Evolutionary conservation across 2,888 invertebrate species (phyloP).

Genomic region (Drepana falcataria): DNA sequence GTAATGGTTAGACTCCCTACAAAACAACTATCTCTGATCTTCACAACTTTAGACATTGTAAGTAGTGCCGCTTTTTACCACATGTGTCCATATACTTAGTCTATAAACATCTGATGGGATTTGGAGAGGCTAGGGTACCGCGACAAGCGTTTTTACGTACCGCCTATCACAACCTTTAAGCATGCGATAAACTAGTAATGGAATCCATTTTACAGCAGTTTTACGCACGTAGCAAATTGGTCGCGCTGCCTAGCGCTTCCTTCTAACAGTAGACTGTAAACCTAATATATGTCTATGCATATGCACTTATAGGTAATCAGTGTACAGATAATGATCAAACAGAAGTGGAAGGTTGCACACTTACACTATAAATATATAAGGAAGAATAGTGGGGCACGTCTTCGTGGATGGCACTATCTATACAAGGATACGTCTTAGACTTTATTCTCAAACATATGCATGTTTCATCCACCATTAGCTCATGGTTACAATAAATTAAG

Average conservation of each 20-base stretch:
- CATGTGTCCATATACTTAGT: background rate
- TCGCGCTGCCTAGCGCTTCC: constrained; percentile 13
- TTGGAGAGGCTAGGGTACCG: constrained; percentile 7
- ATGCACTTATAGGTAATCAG: too few relatives aligned
- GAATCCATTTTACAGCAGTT: constrained; percentile 38
- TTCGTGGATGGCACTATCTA: too few relatives aligned
- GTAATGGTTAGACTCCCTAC: too few relatives aligned
- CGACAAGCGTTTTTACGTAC: constrained; percentile 15
- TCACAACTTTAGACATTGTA: background rate
- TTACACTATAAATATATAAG: too few relatives aligned
- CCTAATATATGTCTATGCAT: background rate
- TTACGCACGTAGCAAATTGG: constrained; percentile 47
- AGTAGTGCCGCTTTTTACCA: background rate
- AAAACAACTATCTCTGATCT: too few relatives aligned
- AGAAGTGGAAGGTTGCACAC: too few relatives aligned
- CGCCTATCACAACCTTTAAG: constrained; percentile 24
- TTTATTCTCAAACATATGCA: too few relatives aligned
- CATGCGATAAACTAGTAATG: constrained; percentile 37
- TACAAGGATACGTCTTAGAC: too few relatives aligned
- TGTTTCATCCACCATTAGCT: too few relatives aligned
- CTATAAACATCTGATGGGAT: constrained; percentile 9
- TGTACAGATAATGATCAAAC: too few relatives aligned
- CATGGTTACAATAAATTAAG: too few relatives aligned
- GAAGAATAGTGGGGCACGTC: too few relatives aligned
- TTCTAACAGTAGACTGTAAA: constrained; percentile 6